These are phyloP conservation scores for Tolmerus cingulatus DNA, from an alignment of 2,888 invertebrate species.

Conservation along the genomic window DNA sequence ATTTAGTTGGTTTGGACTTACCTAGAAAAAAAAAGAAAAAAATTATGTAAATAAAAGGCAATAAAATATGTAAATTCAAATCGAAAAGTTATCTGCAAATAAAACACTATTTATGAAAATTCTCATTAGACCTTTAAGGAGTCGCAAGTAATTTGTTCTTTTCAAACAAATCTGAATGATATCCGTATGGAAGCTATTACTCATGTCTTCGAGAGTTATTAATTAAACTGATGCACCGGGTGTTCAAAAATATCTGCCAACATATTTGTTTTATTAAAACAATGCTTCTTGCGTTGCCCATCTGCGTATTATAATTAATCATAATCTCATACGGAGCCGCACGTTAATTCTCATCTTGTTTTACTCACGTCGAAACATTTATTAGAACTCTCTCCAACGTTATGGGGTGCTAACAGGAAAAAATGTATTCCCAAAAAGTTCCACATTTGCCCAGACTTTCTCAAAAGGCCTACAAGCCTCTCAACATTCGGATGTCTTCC, in stretches of 20 bases:
- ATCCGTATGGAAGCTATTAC: background rate
- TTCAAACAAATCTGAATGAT: background rate
- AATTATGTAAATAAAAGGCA: background rate
- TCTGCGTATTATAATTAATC: background rate
- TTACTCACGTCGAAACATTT: background rate
- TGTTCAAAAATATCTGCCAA: background rate
- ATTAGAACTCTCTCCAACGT: background rate
- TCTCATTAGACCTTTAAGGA: background rate
- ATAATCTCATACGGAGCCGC: background rate
- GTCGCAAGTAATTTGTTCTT: background rate
- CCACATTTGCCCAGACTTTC: background rate
- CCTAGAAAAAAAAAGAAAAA: background rate
- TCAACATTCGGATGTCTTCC: constrained; percentile 4
- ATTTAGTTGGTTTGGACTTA: background rate
- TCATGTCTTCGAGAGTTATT: background rate
- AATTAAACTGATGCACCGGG: background rate
- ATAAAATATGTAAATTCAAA: background rate
- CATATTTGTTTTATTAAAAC: background rate
- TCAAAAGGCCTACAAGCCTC: background rate
- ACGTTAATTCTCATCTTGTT: background rate
- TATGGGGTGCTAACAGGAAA: background rate
- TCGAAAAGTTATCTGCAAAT: too few species aligned
- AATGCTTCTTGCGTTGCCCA: background rate
- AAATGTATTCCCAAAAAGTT: background rate
- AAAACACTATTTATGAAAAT: background rate